Percentiles rank a stretch among this genome's conserved stretches.
phyloP scores from a whole-genome alignment of 2,113 vertebrate genomes.

The Pollachius pollachius region DNA sequence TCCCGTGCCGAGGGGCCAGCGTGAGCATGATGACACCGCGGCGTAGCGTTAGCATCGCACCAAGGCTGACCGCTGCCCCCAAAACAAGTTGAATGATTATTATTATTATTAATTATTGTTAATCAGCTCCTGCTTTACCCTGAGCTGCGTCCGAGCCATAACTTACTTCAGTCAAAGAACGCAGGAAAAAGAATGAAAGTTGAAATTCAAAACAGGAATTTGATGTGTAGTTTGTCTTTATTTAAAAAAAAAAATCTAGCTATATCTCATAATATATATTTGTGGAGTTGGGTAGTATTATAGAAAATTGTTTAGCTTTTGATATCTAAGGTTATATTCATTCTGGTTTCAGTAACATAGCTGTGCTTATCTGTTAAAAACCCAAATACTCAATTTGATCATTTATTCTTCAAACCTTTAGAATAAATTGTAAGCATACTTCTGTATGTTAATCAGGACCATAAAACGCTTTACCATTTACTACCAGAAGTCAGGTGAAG shows the following conservation, averaged over 20 bases:
- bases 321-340: conserved; percentile 52
- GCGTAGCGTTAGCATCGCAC: neutral
- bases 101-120: no score
- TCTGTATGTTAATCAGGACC: no score
- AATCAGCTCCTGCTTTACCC: conserved; percentile 60
- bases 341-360: conserved; percentile 28
- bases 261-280: conserved; percentile 58
- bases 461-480: no score
- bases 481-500: no score
- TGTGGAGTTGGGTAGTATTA: conserved; percentile 72
- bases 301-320: conserved; percentile 61
- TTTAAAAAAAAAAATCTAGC: conserved; percentile 50
- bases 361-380: conserved; percentile 15
- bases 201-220: conserved; percentile 51
- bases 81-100: conserved; percentile 17
- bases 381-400: neutral
- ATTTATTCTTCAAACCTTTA: neutral
- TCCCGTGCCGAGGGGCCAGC: neutral
- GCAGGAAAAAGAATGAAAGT: conserved; percentile 40
- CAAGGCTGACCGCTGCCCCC: conserved; percentile 21
- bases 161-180: conserved; percentile 61
- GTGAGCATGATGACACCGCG: conserved; percentile 3
- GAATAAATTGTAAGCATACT: no score
- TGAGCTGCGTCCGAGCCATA: conserved; percentile 78
- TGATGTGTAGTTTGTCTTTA: conserved; percentile 68